Conservation (phyloP, 2,797 vertebrate genomes). For the Mormyrus hasselquistii region DNA sequence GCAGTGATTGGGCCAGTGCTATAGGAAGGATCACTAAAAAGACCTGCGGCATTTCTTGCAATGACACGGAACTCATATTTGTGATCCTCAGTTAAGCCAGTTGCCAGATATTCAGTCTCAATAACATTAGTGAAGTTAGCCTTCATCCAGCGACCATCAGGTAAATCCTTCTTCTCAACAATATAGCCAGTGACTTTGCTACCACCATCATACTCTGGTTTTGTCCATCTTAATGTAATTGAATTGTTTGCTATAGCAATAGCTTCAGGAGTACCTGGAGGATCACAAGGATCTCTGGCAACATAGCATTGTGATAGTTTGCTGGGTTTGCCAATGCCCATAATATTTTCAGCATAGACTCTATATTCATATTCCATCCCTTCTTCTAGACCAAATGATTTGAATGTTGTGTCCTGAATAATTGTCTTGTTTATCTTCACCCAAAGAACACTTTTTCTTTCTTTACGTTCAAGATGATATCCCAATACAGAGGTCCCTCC, state of each 20-base stretch:
- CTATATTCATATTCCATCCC: slow-evolving; percentile 91
- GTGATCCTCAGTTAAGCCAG: slow-evolving; percentile 79
- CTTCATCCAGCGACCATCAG: slow-evolving; percentile 97
- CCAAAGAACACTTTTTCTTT: slow-evolving; percentile 97
- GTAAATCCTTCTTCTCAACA: slow-evolving; percentile 97
- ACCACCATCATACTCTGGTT: slow-evolving; percentile 94
- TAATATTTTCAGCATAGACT: slow-evolving; percentile 59
- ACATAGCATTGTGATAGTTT: slow-evolving; percentile 82
- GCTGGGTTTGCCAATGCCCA: slow-evolving; percentile 88
- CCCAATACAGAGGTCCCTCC: slow-evolving; percentile 84
- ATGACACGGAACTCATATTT: slow-evolving; percentile 95
- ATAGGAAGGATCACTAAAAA: slow-evolving; percentile 88
- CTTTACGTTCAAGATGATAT: slow-evolving; percentile 94
- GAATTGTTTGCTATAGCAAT: slow-evolving; percentile 82
- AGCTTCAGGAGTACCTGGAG: slow-evolving; percentile 86
- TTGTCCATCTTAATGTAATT: slow-evolving; percentile 89
- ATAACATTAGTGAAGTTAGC: slow-evolving; percentile 96
- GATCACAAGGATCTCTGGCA: slow-evolving; percentile 93
- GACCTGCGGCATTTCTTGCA: slow-evolving; percentile 92
- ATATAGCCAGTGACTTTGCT: slow-evolving; percentile 94
- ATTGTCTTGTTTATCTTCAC: slow-evolving; percentile 88
- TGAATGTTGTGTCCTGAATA: slow-evolving; percentile 88
- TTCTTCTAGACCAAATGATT: slow-evolving; percentile 81
- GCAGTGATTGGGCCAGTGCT: slow-evolving; percentile 89
- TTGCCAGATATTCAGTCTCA: slow-evolving; percentile 90